phyloP scores from a whole-genome alignment of 2,113 vertebrate species.

The Falcunculus frontatus region DNA sequence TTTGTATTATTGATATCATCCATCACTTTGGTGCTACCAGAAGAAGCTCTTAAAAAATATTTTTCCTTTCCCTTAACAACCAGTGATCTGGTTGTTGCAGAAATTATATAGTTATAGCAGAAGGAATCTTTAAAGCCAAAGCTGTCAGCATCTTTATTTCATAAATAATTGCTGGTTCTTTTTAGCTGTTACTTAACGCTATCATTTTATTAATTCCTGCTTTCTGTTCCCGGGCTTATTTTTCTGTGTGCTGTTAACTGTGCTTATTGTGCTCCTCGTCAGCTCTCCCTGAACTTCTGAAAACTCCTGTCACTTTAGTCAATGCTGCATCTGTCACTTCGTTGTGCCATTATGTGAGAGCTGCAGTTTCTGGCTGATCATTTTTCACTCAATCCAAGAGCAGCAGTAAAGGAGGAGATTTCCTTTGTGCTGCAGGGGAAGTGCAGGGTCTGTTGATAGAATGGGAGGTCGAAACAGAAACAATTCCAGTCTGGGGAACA shows the following conservation, averaged over 20 bases:
- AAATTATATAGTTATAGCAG: slow-evolving; percentile 3
- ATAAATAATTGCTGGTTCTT: slow-evolving; percentile 57
- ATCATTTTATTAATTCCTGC: slow-evolving; percentile 64
- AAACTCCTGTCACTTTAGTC: slow-evolving; percentile 39
- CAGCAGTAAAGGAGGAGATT: not conserved
- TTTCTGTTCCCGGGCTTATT: slow-evolving; percentile 25
- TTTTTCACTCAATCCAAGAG: slow-evolving; percentile 7
- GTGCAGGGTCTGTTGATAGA: not conserved
- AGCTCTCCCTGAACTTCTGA: slow-evolving; percentile 17
- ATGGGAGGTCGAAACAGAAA: not conserved
- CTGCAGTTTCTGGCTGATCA: not conserved
- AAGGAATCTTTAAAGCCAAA: slow-evolving; percentile 12
- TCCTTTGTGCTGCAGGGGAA: not conserved
- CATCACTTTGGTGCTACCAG: not conserved
- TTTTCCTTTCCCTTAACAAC: not conserved
- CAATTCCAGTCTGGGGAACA: not conserved
- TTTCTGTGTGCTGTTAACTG: not conserved
- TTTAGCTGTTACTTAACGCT: slow-evolving; percentile 48
- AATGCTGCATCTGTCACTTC: not conserved
- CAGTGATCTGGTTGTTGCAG: slow-evolving; percentile 12
- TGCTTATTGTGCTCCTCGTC: slow-evolving; percentile 30
- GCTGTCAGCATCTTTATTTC: slow-evolving; percentile 47
- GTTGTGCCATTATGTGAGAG: not conserved
- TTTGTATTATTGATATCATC: not conserved
- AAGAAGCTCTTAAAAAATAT: not conserved